Conservation (phyloP, 2,888 invertebrate species). For the Clivina fossor region DNA sequence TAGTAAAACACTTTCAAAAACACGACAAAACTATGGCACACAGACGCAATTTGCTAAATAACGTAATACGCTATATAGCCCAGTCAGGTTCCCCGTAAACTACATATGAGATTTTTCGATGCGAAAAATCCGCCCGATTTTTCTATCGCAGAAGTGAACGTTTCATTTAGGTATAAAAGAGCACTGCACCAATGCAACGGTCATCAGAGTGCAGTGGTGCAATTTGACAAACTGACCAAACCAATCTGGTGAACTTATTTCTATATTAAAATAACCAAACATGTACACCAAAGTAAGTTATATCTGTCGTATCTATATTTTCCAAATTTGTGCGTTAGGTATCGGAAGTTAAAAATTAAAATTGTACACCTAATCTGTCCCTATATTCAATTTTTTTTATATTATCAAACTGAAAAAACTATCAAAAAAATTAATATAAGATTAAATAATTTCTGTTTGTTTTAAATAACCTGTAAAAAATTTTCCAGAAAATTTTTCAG, state of each 20-base stretch:
- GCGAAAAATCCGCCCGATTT: conserved; percentile 15
- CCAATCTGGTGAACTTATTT: conserved; percentile 11
- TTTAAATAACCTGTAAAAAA: too few species aligned
- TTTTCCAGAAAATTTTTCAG: too few species aligned
- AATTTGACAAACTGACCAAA: too few species aligned
- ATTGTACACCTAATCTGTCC: too few species aligned
- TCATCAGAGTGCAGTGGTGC: conserved; percentile 32
- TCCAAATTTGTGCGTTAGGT: background rate
- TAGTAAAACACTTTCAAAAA: conserved; percentile 29
- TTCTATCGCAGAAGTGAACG: conserved; percentile 22
- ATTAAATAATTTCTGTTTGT: too few species aligned
- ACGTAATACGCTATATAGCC: conserved; percentile 28
- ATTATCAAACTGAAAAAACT: too few species aligned
- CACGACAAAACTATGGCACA: conserved; percentile 21
- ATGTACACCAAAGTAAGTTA: conserved; percentile 31
- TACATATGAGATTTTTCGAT: too few species aligned
- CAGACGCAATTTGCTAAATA: conserved; percentile 28
- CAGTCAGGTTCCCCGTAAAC: too few species aligned
- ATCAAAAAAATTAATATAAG: too few species aligned
- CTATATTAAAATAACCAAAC: conserved; percentile 14
- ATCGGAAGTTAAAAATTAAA: background rate
- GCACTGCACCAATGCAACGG: conserved; percentile 17
- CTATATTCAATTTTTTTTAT: too few species aligned
- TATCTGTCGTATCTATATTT: background rate
- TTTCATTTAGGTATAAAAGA: conserved; percentile 30